Percentiles rank a stretch among this genome's conserved stretches.
Conservation (phyloP, 2,797 vertebrate species). For the Notolepis coatsorum region DNA sequence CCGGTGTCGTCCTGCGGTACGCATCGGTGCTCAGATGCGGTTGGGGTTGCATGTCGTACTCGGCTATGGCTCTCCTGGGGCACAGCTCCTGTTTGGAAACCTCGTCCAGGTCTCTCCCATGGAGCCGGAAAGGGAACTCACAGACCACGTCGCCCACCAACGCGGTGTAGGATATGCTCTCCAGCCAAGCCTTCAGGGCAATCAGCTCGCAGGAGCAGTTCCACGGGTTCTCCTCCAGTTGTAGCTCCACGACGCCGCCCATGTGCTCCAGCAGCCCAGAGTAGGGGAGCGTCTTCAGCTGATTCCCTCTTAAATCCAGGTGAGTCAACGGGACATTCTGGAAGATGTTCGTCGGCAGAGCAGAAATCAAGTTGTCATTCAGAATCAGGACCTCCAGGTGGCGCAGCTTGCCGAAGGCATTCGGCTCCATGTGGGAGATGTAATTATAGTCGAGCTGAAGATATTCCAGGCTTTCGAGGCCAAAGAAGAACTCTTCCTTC, state of each 20-base stretch:
- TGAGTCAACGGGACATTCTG: slow-evolving; percentile 95
- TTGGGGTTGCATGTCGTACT: slow-evolving; percentile 93
- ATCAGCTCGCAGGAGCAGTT: slow-evolving; percentile 98
- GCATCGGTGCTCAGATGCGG: slow-evolving; percentile 90
- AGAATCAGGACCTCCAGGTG: slow-evolving; percentile 95
- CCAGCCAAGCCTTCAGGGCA: slow-evolving; percentile 95
- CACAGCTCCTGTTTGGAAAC: slow-evolving; percentile 98
- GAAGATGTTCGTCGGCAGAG: slow-evolving; percentile 93
- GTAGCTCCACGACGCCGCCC: slow-evolving; percentile 95
- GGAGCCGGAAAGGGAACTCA: slow-evolving; percentile 96
- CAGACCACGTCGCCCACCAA: slow-evolving; percentile 97
- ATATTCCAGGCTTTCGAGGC: slow-evolving; percentile 96
- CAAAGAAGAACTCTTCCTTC: slow-evolving; percentile 92
- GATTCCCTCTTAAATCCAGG: slow-evolving; percentile 95
- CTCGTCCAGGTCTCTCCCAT: slow-evolving; percentile 94
- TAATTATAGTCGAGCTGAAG: slow-evolving; percentile 98
- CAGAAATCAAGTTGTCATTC: slow-evolving; percentile 96
- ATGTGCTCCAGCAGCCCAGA: slow-evolving; percentile 95
- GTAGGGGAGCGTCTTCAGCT: slow-evolving; percentile 94
- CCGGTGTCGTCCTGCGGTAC: slow-evolving; percentile 89
- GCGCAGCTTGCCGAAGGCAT: slow-evolving; percentile 88
- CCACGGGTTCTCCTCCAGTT: slow-evolving; percentile 98
- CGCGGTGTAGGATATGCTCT: slow-evolving; percentile 95
- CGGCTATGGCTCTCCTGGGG: slow-evolving; percentile 92
- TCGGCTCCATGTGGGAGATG: slow-evolving; percentile 90